phyloP scores from a whole-genome alignment of 2,113 vertebrate species.

The Dinomys branickii region DNA sequence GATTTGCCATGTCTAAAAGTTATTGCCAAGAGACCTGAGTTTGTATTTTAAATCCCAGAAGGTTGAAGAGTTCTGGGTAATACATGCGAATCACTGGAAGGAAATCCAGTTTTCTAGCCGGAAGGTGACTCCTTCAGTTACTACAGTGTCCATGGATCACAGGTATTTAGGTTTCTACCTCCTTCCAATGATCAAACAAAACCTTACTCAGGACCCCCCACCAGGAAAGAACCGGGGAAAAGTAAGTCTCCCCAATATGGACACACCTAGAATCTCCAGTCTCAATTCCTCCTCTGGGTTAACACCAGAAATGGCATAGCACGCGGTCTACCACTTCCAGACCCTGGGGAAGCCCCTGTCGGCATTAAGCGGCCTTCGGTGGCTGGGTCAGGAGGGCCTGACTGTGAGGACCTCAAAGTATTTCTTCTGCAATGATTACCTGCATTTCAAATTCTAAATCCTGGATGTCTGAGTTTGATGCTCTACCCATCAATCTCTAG shows the following conservation, averaged over 20 bases:
- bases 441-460: neutral
- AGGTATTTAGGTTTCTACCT: neutral
- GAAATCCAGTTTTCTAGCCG: slow-evolving; percentile 38
- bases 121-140: slow-evolving; percentile 35
- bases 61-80: slow-evolving; percentile 3
- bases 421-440: neutral
- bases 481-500: neutral
- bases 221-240: neutral
- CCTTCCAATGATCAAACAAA: slow-evolving; percentile 24
- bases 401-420: no score
- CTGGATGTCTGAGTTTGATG: neutral
- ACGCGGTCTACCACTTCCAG: neutral
- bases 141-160: slow-evolving; percentile 48
- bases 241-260: neutral
- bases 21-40: neutral
- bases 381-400: neutral
- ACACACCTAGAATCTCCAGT: neutral
- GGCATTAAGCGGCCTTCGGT: neutral
- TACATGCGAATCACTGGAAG: slow-evolving; percentile 65
- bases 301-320: neutral
- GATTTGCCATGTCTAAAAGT: slow-evolving; percentile 28
- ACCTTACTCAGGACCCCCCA: neutral
- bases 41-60: slow-evolving; percentile 57
- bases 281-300: neutral
- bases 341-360: neutral